Evolutionary conservation across 1,140 invertebrate species (phyloP), one percentile per base, ranked within the genome.

Genomic region (Danaus melanippus): DNA sequence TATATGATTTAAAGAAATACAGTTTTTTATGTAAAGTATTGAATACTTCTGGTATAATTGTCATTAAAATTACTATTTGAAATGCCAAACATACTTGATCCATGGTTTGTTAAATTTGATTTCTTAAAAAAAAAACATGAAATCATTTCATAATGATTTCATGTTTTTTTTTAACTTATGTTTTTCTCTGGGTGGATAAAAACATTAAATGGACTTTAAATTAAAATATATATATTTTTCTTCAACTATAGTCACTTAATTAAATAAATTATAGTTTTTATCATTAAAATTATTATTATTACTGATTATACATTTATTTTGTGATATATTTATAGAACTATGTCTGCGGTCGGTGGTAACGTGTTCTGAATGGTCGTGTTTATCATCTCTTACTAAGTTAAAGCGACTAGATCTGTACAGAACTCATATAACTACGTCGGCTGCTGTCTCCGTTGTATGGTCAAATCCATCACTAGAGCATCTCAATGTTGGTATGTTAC

Each of bases 381-480:
- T 96, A 2, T 73, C 88, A 12, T 83, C 88, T 50, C 75, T 96
- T 2, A 90, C 87, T 44, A 90, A 90, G 51, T 80, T 97, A 6
- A 90, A 92, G 67, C 86, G 92, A 32, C 77, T 97, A 12, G 95
- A 96, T 83, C 82, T 97, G 9, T 96, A 95, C 71, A 88, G 92
- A 60, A 94, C 93, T 0, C 84, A 84, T 49, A 92, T 95, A 49
- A 89, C 89, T 46, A 91, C 90, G 10, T 72, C 86, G 10, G 88
- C 90, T 0, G 74, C 94, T 2, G 89, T 93, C 42, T 80, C 87
- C 11, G 92, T 94, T 64, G 76, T 95, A 5, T 86, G 88, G 61
- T 87, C 89, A 17, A 94, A 94, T 76, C 89, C 88, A 2, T 80
- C 90, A 49, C 81, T 95, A 64, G 89, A 91, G 65, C 92, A 95